Evolutionary conservation across 2,113 vertebrate species (phyloP).

Genomic region (Ctenomys sociabilis): DNA sequence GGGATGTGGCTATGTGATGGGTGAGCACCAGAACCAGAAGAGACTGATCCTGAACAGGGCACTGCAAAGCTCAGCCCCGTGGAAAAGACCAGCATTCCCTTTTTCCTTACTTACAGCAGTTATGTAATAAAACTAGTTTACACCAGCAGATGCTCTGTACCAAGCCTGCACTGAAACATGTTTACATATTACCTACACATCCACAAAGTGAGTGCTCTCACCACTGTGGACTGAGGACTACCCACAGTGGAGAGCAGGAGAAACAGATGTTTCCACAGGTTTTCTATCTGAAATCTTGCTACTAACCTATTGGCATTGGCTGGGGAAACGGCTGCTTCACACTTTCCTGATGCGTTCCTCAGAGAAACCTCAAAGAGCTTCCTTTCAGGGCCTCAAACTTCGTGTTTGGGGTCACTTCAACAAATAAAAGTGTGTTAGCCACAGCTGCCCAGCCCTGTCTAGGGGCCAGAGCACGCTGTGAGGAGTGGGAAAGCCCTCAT

Average conservation of each 20-base stretch:
- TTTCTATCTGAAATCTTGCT: conserved; percentile 46
- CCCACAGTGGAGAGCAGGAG: neutral
- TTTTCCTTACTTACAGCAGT: conserved; percentile 44
- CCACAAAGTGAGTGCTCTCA: conserved; percentile 8
- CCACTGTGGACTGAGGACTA: neutral
- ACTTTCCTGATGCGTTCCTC: neutral
- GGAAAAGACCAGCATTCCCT: neutral
- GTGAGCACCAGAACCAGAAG: neutral
- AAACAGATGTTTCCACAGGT: neutral
- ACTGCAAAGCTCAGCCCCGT: conserved; percentile 27
- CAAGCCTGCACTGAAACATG: neutral
- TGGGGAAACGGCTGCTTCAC: neutral
- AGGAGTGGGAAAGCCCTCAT: neutral
- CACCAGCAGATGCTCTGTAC: conserved; percentile 3
- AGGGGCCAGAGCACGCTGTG: neutral
- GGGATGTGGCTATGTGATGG: neutral
- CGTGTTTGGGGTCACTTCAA: neutral
- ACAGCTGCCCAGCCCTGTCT: neutral
- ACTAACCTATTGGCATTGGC: neutral
- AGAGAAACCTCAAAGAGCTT: neutral
- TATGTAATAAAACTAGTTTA: conserved; percentile 28
- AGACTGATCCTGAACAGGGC: conserved; percentile 18
- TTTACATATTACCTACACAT: neutral
- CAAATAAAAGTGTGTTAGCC: neutral
- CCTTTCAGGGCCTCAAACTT: neutral